Base-by-base conservation (phyloP, 1,140 invertebrate species). In the Antheraea pernyi region DNA sequence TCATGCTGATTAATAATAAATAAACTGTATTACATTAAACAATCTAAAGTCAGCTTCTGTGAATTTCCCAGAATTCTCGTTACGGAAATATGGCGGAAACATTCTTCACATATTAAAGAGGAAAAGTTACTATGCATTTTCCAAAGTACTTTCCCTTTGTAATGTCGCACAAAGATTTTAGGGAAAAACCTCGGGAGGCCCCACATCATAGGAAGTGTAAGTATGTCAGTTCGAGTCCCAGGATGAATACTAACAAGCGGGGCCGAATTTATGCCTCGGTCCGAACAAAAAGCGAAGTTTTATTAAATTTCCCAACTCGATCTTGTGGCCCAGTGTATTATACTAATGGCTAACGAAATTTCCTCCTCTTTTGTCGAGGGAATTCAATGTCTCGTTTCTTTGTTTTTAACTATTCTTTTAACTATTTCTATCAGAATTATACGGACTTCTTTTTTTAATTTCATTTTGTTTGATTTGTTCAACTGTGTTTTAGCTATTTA, bases 301-400 rank as follows among this genome's bases (percentile, higher is more conserved):
- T 53, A 53, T 53, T 53, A 53, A 53, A 53, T 53, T 53, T 53
- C 16, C 46, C 46, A 53, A 53, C 46, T 53, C 46, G 46, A 53
- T 53, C 16, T 53, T 53, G 46, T 53, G 46, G 46, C 11, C 46
- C 46, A 53, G 11, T 53, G 46, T 53, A 53, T 53, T 53, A 53
- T 53, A 9, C 46, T 16, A 53, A 53, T 53, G 10, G 46, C 46
- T 53, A 13, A 53, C 46, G 46, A 53, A 6, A 16, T n/a, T 53
- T n/a, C 8, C 39, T 42, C 39, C 39, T 42, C 39, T 42, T 42
- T 42, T 42, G 39, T 42, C 39, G 7, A 30, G 39, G 39, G 11
- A 16, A 13, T 53, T 53, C 46, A 16, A 53, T 16, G 11, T n/a
- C 16, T 16, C 0, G 16, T 53, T 6, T 11, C 39, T 3, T 42